Evolutionary conservation across 2,888 invertebrate genomes (phyloP).

Genomic region (Malacosoma neustria): DNA sequence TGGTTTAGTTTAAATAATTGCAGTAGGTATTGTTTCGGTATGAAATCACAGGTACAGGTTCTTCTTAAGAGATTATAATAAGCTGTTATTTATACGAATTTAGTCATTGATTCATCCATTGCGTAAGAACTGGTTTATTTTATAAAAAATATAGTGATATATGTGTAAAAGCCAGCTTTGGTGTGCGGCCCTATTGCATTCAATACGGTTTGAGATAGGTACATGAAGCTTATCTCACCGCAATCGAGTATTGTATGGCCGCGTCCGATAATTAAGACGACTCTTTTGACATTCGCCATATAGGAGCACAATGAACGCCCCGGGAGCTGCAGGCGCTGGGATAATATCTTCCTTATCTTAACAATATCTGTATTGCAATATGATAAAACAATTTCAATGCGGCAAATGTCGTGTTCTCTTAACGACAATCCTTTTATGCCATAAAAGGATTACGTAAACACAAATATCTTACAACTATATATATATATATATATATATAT

Average conservation of each 20-base stretch:
- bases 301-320: slow-evolving; percentile 73
- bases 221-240: slow-evolving; percentile 64
- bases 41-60: slow-evolving; percentile 10
- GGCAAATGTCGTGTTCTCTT: slow-evolving; percentile 62
- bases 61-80: slow-evolving; percentile 5
- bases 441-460: slow-evolving; percentile 31
- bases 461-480: too few relatives aligned
- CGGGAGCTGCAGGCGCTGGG: slow-evolving; percentile 56
- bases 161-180: neutral
- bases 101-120: too few relatives aligned
- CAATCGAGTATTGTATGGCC: slow-evolving; percentile 71
- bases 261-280: slow-evolving; percentile 74
- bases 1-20: slow-evolving; percentile 39
- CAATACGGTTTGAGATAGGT: slow-evolving; percentile 55
- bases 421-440: slow-evolving; percentile 53
- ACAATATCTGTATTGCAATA: slow-evolving; percentile 68
- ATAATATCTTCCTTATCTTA: slow-evolving; percentile 64
- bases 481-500: too few relatives aligned
- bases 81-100: neutral
- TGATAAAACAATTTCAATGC: slow-evolving; percentile 70
- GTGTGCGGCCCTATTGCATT: slow-evolving; percentile 34
- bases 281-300: slow-evolving; percentile 74
- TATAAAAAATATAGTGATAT: too few relatives aligned
- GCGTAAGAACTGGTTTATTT: too few relatives aligned
- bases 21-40: slow-evolving; percentile 34